phyloP scores from a whole-genome alignment of 30 jellyfish, hydroid and myxozoan species.

The Aurelia aurita complex sp. Pacific region DNA sequence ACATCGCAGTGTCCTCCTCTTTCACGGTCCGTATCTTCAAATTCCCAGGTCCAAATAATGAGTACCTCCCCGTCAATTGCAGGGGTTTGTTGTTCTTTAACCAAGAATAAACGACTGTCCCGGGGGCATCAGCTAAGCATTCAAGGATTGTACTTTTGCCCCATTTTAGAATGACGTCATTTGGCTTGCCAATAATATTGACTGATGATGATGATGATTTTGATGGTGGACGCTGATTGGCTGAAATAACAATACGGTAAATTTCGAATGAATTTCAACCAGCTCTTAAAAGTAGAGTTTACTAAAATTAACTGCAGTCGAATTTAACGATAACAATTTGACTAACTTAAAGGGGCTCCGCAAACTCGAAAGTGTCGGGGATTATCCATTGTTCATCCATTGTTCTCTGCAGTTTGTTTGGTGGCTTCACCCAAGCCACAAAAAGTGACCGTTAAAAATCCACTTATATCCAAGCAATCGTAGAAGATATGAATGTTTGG shows the following conservation, averaged over 20 bases:
- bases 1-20: constrained; percentile 79
- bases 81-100: constrained; percentile 63
- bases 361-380: no score
- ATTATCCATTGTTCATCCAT: no score
- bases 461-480: no score
- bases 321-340: no score
- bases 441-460: no score
- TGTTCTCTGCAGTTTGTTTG: no score
- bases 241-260: neutral
- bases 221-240: constrained; percentile 42
- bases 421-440: no score
- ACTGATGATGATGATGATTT: constrained; percentile 25
- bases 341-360: no score
- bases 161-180: constrained; percentile 62
- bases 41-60: constrained; percentile 70
- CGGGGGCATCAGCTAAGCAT: constrained; percentile 89
- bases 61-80: constrained; percentile 44
- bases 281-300: no score
- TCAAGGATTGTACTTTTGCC: constrained; percentile 86
- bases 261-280: neutral
- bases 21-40: constrained; percentile 55
- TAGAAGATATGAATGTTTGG: no score
- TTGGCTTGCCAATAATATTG: constrained; percentile 73
- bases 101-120: constrained; percentile 72
- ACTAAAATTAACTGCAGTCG: no score